Base-by-base conservation (phyloP, 2,797 vertebrate genomes). In the Jordanella pulchra region DNA sequence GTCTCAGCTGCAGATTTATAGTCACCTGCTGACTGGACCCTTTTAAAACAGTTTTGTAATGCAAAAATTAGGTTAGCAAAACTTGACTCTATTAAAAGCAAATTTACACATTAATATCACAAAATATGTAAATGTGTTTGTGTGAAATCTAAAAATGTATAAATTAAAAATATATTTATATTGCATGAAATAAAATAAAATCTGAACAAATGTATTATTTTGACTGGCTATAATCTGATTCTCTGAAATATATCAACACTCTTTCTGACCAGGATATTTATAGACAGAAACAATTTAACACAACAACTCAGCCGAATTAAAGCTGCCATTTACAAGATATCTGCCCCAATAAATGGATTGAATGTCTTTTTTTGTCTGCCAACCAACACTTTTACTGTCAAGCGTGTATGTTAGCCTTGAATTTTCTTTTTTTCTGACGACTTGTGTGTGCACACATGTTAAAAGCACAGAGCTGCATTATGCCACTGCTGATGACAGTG, bases 261-360 rank as follows among this genome's bases (percentile, higher is more conserved):
- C 82, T 82, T 67, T 86, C 77, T 85, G 84, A 87, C 84, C 63
- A 77, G 78, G 82, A 87, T 81, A 83, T 90, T 85, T 81, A 87
- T 79, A 73, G 78, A 84, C 71, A 65, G 78, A 79, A 84, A 77
- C 55, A 80, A 83, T 87, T 88, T 80, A 87, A 81, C 70, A 32
- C 51, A 86, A 85, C 87, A 86, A 84, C 86, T 87, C 81, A 73
- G 79, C 58, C 25, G 10, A 89, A 91, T 78, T 81, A 72, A 81
- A 87, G 85, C 86, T 86, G 84, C 84, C 83, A 89, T 87, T 87
- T 87, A 89, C 81, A 89, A 79, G 81, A 85, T 80, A 86, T 88
- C 84, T 86, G 80, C 72, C 0, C 67, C 81, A 84, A 84, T 87
- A 90, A 91, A 89, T 89, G 84, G 88, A 91, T 91, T 91, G 88